Conservation (phyloP, 1,140 invertebrate genomes). For the Musca vetustissima region DNA sequence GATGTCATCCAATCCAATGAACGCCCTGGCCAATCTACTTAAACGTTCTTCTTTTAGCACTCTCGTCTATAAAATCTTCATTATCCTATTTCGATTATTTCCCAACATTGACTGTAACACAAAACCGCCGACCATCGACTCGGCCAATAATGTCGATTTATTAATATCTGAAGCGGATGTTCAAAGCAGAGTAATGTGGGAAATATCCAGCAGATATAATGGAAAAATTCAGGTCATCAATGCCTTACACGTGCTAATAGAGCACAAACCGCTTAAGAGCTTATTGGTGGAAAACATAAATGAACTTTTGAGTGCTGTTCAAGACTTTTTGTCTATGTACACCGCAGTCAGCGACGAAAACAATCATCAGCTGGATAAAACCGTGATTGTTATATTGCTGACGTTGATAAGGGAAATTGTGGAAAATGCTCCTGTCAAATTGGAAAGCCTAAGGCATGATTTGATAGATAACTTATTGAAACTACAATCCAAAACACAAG, state of each 20-base stretch:
- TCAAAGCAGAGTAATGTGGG: not conserved
- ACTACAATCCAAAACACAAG: conserved; percentile 6
- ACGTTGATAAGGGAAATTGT: conserved; percentile 45
- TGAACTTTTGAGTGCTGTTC: not conserved
- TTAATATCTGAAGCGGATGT: conserved; percentile 39
- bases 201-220: conserved; percentile 35
- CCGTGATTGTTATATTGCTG: conserved; percentile 35
- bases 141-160: conserved; percentile 31
- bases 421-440: conserved; percentile 26
- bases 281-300: conserved; percentile 38
- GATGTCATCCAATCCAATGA: no score
- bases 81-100: conserved; percentile 37
- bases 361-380: no score
- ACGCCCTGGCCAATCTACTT: conserved; percentile 30
- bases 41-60: conserved; percentile 33
- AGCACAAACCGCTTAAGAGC: conserved; percentile 39
- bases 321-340: not conserved
- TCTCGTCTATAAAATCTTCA: conserved; percentile 43
- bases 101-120: conserved; percentile 10
- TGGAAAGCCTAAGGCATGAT: conserved; percentile 5
- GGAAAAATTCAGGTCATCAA: conserved; percentile 41
- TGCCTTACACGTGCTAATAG: conserved; percentile 41
- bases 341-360: not conserved
- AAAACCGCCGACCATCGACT: not conserved
- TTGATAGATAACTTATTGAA: conserved; percentile 27